phyloP scores from a whole-genome alignment of 2,888 invertebrate genomes.

The Strigamia transsilvanica region DNA sequence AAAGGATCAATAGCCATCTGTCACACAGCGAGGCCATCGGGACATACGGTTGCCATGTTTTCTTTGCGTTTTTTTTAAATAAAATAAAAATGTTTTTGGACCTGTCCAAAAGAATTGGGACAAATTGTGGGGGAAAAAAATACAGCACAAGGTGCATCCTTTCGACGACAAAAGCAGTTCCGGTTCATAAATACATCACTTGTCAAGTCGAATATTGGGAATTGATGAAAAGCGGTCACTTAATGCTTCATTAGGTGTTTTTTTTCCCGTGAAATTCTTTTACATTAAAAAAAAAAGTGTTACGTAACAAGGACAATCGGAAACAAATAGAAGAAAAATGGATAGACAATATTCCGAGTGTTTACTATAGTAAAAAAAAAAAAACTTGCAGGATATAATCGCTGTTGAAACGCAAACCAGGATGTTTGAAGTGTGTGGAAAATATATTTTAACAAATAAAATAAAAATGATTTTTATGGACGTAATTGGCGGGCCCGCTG shows the following conservation, averaged over 20 bases:
- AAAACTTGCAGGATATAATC: no score
- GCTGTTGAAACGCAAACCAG: no score
- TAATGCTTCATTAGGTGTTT: background rate
- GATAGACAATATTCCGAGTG: no score
- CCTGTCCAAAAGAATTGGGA: background rate
- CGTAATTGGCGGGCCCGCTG: no score
- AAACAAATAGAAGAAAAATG: no score
- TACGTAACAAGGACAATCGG: no score
- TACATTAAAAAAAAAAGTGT: no score
- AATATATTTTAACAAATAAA: background rate
- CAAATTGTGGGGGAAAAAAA: background rate
- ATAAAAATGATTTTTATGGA: no score
- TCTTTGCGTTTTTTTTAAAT: background rate
- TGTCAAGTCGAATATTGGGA: background rate
- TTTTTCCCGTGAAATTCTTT: background rate
- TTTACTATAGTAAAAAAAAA: no score
- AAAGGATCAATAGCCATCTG: slow-evolving; percentile 26
- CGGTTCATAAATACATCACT: background rate
- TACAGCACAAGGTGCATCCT: background rate
- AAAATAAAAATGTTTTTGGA: no score
- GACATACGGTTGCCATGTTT: background rate
- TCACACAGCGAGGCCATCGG: slow-evolving; percentile 5
- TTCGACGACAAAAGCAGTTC: background rate
- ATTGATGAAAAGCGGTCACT: background rate
- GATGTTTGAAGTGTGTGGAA: no score